These are phyloP conservation scores for Dolichoris vasculosae DNA, from an alignment of 1,140 invertebrate species.

Conservation along the genomic window DNA sequence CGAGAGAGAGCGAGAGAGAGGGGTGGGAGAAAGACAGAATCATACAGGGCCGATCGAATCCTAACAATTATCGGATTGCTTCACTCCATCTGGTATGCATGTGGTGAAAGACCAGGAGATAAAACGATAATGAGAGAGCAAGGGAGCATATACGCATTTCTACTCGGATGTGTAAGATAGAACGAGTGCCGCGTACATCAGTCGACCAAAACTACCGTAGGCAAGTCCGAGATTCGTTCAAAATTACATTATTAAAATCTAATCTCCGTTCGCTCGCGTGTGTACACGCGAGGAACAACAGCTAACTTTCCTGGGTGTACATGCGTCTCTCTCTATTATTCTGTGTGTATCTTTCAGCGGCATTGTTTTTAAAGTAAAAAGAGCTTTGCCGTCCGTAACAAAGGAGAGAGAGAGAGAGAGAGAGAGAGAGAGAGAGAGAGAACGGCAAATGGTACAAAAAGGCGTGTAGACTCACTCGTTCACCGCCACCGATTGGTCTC, in stretches of 20 bases:
- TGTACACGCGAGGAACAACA: background rate
- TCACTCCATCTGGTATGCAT: constrained; percentile 58
- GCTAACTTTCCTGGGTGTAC: background rate
- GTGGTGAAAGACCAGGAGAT: constrained; percentile 42
- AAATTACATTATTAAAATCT: constrained; percentile 74
- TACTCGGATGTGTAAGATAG: background rate
- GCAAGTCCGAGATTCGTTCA: constrained; percentile 55
- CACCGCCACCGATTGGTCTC: constrained; percentile 14
- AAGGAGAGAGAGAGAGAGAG: constrained; percentile 25
- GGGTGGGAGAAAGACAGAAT: background rate
- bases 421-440: constrained; percentile 24
- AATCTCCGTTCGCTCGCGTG: constrained; percentile 63
- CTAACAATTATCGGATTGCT: constrained; percentile 65
- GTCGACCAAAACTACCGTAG: constrained; percentile 55
- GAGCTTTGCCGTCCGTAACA: background rate
- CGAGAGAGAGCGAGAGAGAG: background rate
- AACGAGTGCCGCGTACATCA: background rate
- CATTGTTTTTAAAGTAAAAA: constrained; percentile 35
- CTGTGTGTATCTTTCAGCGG: background rate
- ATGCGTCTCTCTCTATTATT: background rate
- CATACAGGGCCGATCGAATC: constrained; percentile 64
- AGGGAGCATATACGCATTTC: background rate
- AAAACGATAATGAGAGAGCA: background rate
- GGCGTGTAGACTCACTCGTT: background rate
- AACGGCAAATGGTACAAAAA: background rate